phyloP scores from a whole-genome alignment of 2,113 vertebrate genomes.

The Petaurus breviceps region DNA sequence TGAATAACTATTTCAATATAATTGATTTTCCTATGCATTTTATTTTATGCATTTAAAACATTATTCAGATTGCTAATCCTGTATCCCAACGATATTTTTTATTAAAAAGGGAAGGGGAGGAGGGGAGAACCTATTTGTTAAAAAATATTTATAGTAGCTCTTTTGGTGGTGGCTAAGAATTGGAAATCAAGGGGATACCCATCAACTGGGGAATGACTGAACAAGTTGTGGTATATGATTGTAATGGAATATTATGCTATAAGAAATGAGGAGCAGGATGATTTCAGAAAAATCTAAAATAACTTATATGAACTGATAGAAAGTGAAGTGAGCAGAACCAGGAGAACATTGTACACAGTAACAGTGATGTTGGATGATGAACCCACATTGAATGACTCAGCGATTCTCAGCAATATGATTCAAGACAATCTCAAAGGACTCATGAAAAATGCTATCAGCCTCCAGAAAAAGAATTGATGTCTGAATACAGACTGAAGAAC shows the following conservation, averaged over 20 bases:
- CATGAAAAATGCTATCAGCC: background rate
- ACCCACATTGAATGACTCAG: background rate
- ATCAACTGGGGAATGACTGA: background rate
- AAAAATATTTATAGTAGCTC: background rate
- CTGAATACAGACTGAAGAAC: background rate
- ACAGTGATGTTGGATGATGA: background rate
- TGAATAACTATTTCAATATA: background rate
- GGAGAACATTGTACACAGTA: background rate
- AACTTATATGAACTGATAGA: background rate
- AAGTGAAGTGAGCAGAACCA: background rate
- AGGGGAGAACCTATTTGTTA: background rate
- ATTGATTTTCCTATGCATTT: background rate
- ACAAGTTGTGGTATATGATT: background rate
- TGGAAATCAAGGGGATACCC: background rate
- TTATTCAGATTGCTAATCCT: background rate
- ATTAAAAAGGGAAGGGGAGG: background rate
- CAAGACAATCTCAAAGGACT: background rate
- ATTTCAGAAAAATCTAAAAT: background rate
- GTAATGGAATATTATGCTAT: background rate
- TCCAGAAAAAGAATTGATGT: background rate
- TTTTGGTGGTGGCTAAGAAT: background rate
- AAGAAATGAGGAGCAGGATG: background rate
- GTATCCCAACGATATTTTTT: background rate
- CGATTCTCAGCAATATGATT: background rate
- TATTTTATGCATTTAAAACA: background rate